Conservation (phyloP, 2,797 vertebrate genomes). For the Eospalax fontanierii region DNA sequence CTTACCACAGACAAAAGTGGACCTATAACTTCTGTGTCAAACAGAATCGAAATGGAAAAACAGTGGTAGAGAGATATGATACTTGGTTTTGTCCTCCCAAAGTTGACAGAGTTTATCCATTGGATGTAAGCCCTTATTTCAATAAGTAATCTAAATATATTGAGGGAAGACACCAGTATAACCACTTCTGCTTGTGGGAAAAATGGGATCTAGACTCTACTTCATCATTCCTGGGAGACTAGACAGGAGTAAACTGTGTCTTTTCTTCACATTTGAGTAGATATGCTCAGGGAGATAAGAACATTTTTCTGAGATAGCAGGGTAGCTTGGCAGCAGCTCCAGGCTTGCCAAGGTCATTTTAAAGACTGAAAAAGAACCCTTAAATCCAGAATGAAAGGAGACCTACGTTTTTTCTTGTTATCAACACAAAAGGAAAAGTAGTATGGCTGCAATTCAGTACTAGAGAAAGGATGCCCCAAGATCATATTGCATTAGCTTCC, state of each 20-base stretch:
- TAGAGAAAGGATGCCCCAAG: neutral
- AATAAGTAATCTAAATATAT: neutral
- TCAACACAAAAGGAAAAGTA: neutral
- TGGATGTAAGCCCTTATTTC: neutral
- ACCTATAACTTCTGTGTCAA: neutral
- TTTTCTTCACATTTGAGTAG: neutral
- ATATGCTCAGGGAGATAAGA: neutral
- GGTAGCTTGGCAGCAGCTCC: neutral
- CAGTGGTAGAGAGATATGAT: neutral
- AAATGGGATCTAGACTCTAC: neutral
- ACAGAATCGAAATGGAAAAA: accelerated
- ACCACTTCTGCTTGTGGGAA: neutral
- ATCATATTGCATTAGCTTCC: neutral
- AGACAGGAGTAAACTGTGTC: no score
- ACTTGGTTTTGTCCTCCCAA: neutral
- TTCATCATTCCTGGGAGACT: neutral
- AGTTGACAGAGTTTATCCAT: neutral
- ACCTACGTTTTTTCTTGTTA: neutral
- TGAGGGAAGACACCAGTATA: neutral
- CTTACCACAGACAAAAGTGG: neutral
- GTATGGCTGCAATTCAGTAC: neutral
- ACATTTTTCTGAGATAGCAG: neutral
- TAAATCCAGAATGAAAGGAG: neutral
- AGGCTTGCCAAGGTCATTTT: neutral
- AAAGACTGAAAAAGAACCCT: neutral